Base-by-base conservation (phyloP, 2,113 vertebrate species). In the Ursus arctos region DNA sequence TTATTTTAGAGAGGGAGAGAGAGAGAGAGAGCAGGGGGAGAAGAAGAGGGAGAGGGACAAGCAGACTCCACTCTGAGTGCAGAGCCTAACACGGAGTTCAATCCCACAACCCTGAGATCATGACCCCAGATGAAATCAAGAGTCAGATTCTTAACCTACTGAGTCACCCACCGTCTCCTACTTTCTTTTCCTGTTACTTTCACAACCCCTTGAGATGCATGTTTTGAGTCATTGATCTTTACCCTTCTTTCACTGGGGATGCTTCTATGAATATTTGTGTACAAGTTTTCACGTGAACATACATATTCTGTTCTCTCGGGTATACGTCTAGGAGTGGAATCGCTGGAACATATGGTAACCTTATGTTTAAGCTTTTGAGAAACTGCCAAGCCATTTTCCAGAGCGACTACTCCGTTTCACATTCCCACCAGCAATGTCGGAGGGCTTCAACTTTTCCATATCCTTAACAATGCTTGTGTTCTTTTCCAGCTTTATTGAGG, bases 171-270 rank as follows among this genome's bases (percentile, higher is more conserved):
- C 65, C 65, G 33, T 65, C 65, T 49, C 14, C 72, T 76, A 49
- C 72, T 71, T 92, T 72, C 21, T 22, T 79, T 77, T 84, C 59
- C 15, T 77, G 21, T 83, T 63, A 61, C 63, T 76, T 67, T 57
- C 55, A 91, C 22, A 65, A 11, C 47, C 84, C 84, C 57, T 76
- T 84, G 69, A 95, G 57, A 91, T 95, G 28, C 40, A 72, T 88
- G 76, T 82, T 88, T 88, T 88, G 63, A 59, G 8, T 67, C 15
- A 22, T 67, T 77, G 57, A 67, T 94, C 51, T 81, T 84, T 77
- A 67, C 36, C 63, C 72, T 67, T 63, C 40, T 51, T 28, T 65
- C 24, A 49, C 74, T 84, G 65, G 22, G 72, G 47, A 36, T 49
- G 49, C 49, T 90, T 36, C 49, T n/a, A 13, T 91, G 49, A 85